Percentiles rank a stretch among this genome's conserved stretches.
phyloP scores from a whole-genome alignment of 2,113 vertebrate species.

The Phyllopteryx taeniolatus region DNA sequence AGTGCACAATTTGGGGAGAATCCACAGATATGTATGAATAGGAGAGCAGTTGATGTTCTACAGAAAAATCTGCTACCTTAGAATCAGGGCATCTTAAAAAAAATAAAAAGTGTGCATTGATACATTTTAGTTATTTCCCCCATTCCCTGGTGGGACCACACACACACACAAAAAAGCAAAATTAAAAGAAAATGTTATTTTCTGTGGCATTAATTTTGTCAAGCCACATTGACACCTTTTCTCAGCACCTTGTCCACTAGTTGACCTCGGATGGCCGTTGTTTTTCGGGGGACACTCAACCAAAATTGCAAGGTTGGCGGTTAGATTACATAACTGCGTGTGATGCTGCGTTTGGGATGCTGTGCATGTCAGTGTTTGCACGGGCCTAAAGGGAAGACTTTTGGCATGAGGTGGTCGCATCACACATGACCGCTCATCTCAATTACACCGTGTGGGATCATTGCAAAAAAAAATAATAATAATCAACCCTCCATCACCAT shows the following conservation, averaged over 20 bases:
- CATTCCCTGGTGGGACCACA: no score
- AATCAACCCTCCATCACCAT: not conserved
- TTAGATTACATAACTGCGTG: slow-evolving; percentile 55
- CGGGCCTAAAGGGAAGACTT: slow-evolving; percentile 45
- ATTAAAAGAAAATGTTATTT: no score
- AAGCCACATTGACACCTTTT: not conserved
- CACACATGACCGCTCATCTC: slow-evolving; percentile 21
- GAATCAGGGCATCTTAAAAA: no score
- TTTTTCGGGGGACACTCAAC: slow-evolving; percentile 42
- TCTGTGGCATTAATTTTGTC: not conserved
- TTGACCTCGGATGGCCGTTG: slow-evolving; percentile 41
- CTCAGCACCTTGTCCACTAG: not conserved
- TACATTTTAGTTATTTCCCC: no score
- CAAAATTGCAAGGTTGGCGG: slow-evolving; percentile 55
- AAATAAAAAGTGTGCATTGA: no score
- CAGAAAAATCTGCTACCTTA: no score
- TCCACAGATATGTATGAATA: no score
- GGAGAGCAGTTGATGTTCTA: no score
- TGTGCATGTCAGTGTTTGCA: slow-evolving; percentile 33
- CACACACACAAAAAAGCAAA: no score
- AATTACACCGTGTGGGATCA: not conserved
- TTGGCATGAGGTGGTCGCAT: slow-evolving; percentile 31
- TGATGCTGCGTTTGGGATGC: slow-evolving; percentile 36
- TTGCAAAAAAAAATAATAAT: slow-evolving; percentile 17
- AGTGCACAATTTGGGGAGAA: no score